Percentiles rank a stretch among this genome's conserved stretches.
Conservation (phyloP, 2,888 invertebrate genomes). For the Heliconius ismenius region DNA sequence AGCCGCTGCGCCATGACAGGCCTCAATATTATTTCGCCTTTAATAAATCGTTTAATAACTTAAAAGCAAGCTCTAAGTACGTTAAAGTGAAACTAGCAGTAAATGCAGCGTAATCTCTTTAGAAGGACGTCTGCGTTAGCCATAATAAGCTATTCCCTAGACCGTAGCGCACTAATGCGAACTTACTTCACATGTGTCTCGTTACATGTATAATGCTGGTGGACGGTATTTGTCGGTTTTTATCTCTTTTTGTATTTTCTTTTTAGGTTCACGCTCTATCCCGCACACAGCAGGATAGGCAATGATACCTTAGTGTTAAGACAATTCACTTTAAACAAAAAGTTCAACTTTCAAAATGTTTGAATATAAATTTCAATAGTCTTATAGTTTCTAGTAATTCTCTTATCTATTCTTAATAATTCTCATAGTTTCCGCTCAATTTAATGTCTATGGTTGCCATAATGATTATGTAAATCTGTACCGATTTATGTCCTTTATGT, state of each 20-base stretch:
- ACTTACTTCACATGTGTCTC: not conserved
- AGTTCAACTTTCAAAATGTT: no score
- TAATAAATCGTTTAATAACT: constrained; percentile 7
- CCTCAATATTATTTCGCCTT: not conserved
- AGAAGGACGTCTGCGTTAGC: constrained; percentile 22
- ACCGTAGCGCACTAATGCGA: constrained; percentile 3
- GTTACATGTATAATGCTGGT: not conserved
- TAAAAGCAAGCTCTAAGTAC: not conserved
- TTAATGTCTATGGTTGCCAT: not conserved
- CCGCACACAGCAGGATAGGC: no score
- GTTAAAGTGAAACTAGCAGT: constrained; percentile 1
- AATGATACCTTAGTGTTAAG: not conserved
- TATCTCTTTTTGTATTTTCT: not conserved
- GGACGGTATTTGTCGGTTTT: no score
- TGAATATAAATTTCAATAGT: no score
- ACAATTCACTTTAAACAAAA: not conserved
- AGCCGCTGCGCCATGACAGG: not conserved
- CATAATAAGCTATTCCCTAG: constrained; percentile 24
- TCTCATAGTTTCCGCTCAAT: not conserved
- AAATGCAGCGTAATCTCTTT: constrained; percentile 24
- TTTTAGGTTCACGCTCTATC: not conserved
- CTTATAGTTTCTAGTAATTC: no score
- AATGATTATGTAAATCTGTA: not conserved
- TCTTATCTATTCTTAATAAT: no score
- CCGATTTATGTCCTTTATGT: not conserved